phyloP scores from a whole-genome alignment of 1,140 invertebrate species.

The Zaprionus inermis region DNA sequence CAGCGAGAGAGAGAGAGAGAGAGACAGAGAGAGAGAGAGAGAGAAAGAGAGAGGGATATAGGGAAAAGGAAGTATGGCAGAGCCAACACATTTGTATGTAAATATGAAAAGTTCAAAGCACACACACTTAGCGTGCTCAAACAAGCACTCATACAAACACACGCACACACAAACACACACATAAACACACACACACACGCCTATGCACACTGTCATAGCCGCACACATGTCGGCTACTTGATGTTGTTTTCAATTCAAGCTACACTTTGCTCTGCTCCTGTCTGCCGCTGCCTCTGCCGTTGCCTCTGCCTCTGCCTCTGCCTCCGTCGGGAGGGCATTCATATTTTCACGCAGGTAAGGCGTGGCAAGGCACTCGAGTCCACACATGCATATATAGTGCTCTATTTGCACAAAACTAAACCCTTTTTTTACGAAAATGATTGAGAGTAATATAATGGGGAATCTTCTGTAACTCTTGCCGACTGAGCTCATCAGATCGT shows the following conservation, averaged over 20 bases:
- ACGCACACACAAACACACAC: conserved; percentile 12
- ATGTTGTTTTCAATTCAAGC: conserved; percentile 55
- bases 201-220: not conserved
- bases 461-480: too few species aligned
- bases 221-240: conserved; percentile 66
- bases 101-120: conserved; percentile 80
- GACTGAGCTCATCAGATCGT: too few species aligned
- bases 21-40: conserved; percentile 4
- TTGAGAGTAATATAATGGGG: too few species aligned
- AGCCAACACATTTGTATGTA: conserved; percentile 61
- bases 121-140: conserved; percentile 72
- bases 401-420: not conserved
- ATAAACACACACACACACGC: not conserved
- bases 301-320: not conserved
- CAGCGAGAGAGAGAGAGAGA: conserved; percentile 12
- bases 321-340: not conserved
- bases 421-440: too few species aligned
- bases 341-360: not conserved
- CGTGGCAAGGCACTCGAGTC: not conserved
- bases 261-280: conserved; percentile 42
- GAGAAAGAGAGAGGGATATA: not conserved
- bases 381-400: not conserved
- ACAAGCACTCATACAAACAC: conserved; percentile 53
- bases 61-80: conserved; percentile 6
- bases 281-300: not conserved